A percentile compares a stretch with the other conserved stretches of the same genome.
Evolutionary conservation across 2,888 invertebrate genomes (phyloP).

Genomic region (Alsophila aescularia): DNA sequence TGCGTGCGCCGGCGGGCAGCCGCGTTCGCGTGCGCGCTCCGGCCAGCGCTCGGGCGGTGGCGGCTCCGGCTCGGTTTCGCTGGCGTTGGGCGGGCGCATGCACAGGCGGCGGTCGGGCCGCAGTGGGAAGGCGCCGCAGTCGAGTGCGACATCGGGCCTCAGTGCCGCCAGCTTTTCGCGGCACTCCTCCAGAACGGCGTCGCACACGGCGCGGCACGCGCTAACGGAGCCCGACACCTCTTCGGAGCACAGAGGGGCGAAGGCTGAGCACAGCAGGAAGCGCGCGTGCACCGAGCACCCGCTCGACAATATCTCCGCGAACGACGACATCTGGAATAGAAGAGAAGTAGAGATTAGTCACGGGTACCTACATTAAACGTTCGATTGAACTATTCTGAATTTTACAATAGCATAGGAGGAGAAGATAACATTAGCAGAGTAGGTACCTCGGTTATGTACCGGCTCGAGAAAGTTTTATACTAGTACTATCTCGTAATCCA

Average conservation of each 20-base stretch:
- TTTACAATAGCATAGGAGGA: too few species aligned
- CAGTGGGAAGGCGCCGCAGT: slow-evolving; percentile 92
- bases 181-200: slow-evolving; percentile 90
- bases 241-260: slow-evolving; percentile 95
- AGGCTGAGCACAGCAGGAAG: slow-evolving; percentile 95
- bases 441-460: too few species aligned
- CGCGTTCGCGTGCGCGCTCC: slow-evolving; percentile 64
- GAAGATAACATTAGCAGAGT: too few species aligned
- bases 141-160: slow-evolving; percentile 65
- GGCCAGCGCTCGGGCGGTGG: slow-evolving; percentile 71
- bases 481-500: too few species aligned
- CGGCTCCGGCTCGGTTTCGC: slow-evolving; percentile 72
- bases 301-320: slow-evolving; percentile 89
- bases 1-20: slow-evolving; percentile 86
- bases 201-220: slow-evolving; percentile 94
- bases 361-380: too few species aligned
- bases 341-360: slow-evolving; percentile 17
- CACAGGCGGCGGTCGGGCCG: slow-evolving; percentile 88
- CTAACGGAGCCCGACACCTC: slow-evolving; percentile 93
- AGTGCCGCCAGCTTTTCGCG: slow-evolving; percentile 90
- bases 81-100: slow-evolving; percentile 87
- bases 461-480: too few species aligned
- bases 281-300: slow-evolving; percentile 92
- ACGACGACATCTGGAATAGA: slow-evolving; percentile 86
- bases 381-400: too few species aligned